phyloP scores from a whole-genome alignment of 2,113 vertebrate genomes.

The Mus pahari region DNA sequence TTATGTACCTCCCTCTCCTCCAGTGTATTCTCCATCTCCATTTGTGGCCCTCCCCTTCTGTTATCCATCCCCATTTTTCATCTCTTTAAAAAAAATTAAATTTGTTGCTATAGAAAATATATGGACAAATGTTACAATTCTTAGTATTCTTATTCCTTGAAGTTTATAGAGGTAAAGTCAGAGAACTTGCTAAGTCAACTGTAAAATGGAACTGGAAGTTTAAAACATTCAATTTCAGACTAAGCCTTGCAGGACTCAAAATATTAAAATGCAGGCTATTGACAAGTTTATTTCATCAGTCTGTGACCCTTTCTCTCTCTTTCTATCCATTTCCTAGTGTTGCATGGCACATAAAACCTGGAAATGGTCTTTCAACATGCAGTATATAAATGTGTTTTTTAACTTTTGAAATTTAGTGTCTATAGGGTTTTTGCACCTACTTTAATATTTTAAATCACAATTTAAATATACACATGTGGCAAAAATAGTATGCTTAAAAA shows the following conservation, averaged over 20 bases:
- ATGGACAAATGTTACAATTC: not conserved
- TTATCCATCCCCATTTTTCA: not conserved
- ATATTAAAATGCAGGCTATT: conserved; percentile 9
- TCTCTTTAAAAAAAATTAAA: not conserved
- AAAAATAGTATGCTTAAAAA: not conserved
- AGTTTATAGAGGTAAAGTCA: not conserved
- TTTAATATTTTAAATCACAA: conserved; percentile 38
- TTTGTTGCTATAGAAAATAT: not conserved
- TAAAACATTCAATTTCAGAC: not conserved
- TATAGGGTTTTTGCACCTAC: not conserved
- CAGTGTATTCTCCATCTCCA: too few species aligned
- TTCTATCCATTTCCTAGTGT: not conserved
- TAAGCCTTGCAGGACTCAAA: not conserved
- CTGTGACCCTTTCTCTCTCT: not conserved
- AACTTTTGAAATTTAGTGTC: conserved; percentile 5
- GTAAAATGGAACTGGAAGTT: not conserved
- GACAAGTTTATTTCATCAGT: not conserved
- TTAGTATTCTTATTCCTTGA: not conserved
- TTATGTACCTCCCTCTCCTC: not conserved
- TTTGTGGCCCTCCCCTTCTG: not conserved
- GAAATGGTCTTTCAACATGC: not conserved
- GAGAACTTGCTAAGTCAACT: not conserved
- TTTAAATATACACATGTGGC: not conserved
- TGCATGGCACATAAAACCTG: not conserved
- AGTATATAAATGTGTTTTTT: not conserved